phyloP scores from a whole-genome alignment of 2,888 invertebrate species.

The Matsumyia berberina region DNA sequence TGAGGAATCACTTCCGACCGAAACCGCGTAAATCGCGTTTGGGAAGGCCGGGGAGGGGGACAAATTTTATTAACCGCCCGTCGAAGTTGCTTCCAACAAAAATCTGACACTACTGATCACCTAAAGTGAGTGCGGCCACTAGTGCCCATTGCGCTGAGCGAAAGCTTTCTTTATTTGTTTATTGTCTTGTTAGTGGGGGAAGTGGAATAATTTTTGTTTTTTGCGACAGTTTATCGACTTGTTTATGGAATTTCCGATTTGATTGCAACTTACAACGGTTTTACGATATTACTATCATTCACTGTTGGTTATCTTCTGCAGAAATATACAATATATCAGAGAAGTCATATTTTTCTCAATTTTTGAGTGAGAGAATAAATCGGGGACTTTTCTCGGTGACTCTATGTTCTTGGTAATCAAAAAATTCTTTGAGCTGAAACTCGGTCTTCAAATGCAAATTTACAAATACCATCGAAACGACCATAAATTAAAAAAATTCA shows the following conservation, averaged over 20 bases:
- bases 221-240: conserved; percentile 6
- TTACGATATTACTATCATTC: background rate
- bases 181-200: conserved; percentile 15
- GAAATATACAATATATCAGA: background rate
- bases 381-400: conserved; percentile 10
- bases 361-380: background rate
- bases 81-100: conserved; percentile 19
- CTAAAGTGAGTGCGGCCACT: background rate
- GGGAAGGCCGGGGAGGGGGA: background rate
- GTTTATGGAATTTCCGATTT: conserved; percentile 48
- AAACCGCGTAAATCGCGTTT: background rate
- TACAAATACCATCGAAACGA: too few relatives aligned
- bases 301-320: background rate
- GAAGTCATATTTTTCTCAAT: background rate
- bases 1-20: background rate
- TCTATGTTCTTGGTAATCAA: too few relatives aligned
- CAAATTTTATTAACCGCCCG: background rate
- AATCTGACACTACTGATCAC: conserved; percentile 24
- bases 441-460: too few relatives aligned
- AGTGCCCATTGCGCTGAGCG: background rate
- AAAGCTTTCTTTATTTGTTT: conserved; percentile 46
- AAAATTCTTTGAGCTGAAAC: too few relatives aligned
- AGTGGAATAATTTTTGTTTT: conserved; percentile 11
- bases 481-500: too few relatives aligned
- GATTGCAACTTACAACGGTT: conserved; percentile 11